Base-by-base conservation (phyloP, 1,140 invertebrate genomes). In the Polypedilum pembai region DNA sequence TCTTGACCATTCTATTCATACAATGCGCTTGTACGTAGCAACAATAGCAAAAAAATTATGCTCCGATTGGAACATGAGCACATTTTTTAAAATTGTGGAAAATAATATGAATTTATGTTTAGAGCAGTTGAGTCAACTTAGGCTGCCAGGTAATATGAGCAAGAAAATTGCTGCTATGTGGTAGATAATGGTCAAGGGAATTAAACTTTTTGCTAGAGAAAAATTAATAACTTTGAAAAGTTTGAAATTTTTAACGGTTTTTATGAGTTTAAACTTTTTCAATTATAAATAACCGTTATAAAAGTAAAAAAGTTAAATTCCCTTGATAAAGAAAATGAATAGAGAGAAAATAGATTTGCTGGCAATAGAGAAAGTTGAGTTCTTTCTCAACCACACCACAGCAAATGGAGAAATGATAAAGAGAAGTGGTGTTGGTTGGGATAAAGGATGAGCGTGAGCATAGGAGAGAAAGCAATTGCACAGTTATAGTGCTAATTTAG, bases 1-100 rank as follows among this genome's bases (percentile, higher is more conserved):
- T 69, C 65, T 69, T 18, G 90, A 92, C 83, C 90, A 92, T 78
- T 90, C 91, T 0, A 85, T 92, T 10, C 91, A 92, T 78, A 91
- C 89, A 0, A 89, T 87, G 77, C 84, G 90, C 21, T 79, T 92
- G 0, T 93, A 91, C 91, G 88, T 89, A 40, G 82, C 87, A 33
- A 86, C 86, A 8, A 89, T 90, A 80, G 87, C 89, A 0, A 87
- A 88, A 75, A 84, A 87, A 73, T 84, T 92, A 17, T 88, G 89
- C 8, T 90, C 90, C 76, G 84, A 85, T 24, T 93, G 91, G 91
- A 86, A 89, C 63, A 87, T 92, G 79, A 85, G 88, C 56, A 86
- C 86, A 18, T 91, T 91, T 80, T 90, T 90, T 77, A 82, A 80
- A 74, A 80, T 82, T 40, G 74, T 82, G 7, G 86, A 88, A 76